Base-by-base conservation (phyloP, 1,140 invertebrate genomes). In the Pararge aegeria region DNA sequence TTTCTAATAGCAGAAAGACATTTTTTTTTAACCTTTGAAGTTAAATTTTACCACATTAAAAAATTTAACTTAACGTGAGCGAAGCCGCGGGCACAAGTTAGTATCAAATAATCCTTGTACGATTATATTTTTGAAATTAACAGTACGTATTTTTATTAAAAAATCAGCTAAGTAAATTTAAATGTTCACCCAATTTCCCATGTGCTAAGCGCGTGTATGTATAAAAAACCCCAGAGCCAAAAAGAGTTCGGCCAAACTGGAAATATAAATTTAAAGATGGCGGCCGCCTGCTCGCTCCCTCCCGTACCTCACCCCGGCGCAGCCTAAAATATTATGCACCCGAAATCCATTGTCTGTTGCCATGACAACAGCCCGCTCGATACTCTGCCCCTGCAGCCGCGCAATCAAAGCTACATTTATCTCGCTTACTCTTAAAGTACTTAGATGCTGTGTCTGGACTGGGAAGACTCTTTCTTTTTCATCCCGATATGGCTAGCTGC, bases 251-350 rank as follows among this genome's bases (percentile, higher is more conserved):
- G 64, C 76, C 74, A 80, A 87, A 87, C 79, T 87, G 80, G 83
- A 85, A 86, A 87, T 83, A 83, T 84, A 80, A 84, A 84, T 89
- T 87, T 87, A 86, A 90, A 89, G 85, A 90, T 90, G 89, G 89
- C 87, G 68, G 82, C 81, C 80, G 70, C 63, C 75, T 70, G 68
- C 49, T 57, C 74, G 66, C 74, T 68, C 71, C 79, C 72, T 69
- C 55, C 68, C 75, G 55, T 74, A 40, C 73, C 70, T 58, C 75
- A 66, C 60, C 79, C 73, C 78, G 75, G 61, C 84, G 83, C 80
- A 87, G 78, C 83, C 80, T 87, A 90, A 90, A 90, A 90, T 89
- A 89, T 90, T 90, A 89, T 90, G 86, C 89, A 90, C 89, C 89
- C 84, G 78, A 89, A 90, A 89, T 78, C 86, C 83, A 87, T 89